A percentile compares a stretch with the other conserved stretches of the same genome.
Evolutionary conservation across 2,113 vertebrate genomes (phyloP).

Genomic region (Platichthys stellatus): DNA sequence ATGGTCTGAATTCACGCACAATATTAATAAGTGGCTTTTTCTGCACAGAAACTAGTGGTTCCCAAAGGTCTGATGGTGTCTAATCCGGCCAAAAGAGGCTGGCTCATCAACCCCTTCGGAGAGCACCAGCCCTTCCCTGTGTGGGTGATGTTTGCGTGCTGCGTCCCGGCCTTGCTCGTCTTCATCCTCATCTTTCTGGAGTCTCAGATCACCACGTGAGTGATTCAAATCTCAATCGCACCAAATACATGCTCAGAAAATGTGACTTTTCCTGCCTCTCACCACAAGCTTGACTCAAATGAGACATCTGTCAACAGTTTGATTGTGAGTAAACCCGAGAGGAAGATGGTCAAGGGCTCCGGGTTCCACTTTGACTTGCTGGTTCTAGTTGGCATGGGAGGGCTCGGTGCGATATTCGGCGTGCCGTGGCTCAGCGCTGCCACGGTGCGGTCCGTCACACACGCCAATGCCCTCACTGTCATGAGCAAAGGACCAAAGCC

Average conservation of each 20-base stretch:
- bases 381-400: slow-evolving; percentile 93
- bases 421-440: slow-evolving; percentile 97
- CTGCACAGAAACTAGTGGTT: slow-evolving; percentile 90
- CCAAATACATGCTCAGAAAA: background rate
- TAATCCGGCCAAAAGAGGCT: slow-evolving; percentile 80
- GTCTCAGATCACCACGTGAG: slow-evolving; percentile 98
- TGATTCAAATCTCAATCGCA: background rate
- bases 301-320: slow-evolving; percentile 73
- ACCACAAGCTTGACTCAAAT: background rate
- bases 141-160: slow-evolving; percentile 92
- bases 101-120: slow-evolving; percentile 92
- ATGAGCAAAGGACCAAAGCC: slow-evolving; percentile 87
- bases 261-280: background rate
- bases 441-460: slow-evolving; percentile 93
- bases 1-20: background rate
- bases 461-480: slow-evolving; percentile 93
- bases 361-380: slow-evolving; percentile 96
- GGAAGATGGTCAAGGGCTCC: slow-evolving; percentile 94
- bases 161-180: slow-evolving; percentile 90
- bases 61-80: slow-evolving; percentile 88
- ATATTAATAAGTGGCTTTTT: background rate
- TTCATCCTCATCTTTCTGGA: slow-evolving; percentile 99
- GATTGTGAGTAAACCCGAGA: slow-evolving; percentile 94
- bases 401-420: slow-evolving; percentile 89
- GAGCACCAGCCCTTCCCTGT: slow-evolving; percentile 75